Evolutionary conservation across 2,888 invertebrate species (phyloP).

Genomic region (Chromoteleia sp.): DNA sequence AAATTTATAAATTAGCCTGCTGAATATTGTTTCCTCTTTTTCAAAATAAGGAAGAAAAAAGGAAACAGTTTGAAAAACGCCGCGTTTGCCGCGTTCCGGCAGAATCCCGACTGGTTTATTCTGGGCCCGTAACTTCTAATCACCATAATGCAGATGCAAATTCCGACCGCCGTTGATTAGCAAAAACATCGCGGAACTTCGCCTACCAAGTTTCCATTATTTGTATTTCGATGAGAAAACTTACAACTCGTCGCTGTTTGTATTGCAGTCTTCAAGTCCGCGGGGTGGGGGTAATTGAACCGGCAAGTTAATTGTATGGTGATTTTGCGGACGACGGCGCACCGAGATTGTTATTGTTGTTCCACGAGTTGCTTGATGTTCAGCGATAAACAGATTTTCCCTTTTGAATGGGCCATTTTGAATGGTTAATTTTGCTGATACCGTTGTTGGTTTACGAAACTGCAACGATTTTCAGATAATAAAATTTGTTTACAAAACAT

Average conservation of each 20-base stretch:
- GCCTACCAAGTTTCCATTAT: conserved; percentile 37
- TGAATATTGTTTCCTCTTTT: too few species aligned
- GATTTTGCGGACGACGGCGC: conserved; percentile 38
- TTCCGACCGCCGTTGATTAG: conserved; percentile 43
- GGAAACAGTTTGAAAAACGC: too few species aligned
- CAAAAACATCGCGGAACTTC: conserved; percentile 46
- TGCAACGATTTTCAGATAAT: conserved; percentile 8
- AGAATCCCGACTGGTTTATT: too few species aligned
- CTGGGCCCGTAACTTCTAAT: conserved; percentile 26
- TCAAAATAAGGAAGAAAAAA: too few species aligned
- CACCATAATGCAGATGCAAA: conserved; percentile 47
- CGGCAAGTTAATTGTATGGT: conserved; percentile 50
- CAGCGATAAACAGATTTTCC: conserved; percentile 38
- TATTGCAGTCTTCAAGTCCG: conserved; percentile 5
- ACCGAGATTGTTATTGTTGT: conserved; percentile 29
- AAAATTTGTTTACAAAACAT: background rate
- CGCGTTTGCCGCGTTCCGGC: too few species aligned
- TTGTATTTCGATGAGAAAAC: conserved; percentile 58
- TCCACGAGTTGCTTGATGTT: conserved; percentile 22
- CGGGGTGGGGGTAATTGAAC: conserved; percentile 34
- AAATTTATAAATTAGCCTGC: too few species aligned
- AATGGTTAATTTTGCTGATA: conserved; percentile 1
- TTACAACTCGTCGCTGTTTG: conserved; percentile 36
- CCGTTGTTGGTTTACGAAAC: conserved; percentile 9
- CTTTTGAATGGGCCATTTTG: conserved; percentile 15